A percentile compares a stretch with the other conserved stretches of the same genome.
Evolutionary conservation across 2,113 vertebrate species (phyloP).

Genomic region (Rousettus leschenaultii): DNA sequence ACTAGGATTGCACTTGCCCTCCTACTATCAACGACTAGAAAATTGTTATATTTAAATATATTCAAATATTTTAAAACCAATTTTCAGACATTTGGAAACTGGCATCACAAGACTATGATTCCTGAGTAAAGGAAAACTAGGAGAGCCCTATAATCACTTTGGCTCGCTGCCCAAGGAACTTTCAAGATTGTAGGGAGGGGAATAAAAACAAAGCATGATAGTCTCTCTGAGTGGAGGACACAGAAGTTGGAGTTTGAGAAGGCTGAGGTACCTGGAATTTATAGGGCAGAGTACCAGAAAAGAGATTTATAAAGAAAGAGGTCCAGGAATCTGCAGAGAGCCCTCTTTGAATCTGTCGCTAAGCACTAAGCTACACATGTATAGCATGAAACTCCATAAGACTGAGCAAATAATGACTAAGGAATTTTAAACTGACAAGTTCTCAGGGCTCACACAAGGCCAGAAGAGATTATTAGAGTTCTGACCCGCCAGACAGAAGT

Average conservation of each 20-base stretch:
- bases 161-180: not conserved
- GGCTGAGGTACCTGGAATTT: not conserved
- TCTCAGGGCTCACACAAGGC: not conserved
- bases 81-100: not conserved
- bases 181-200: not conserved
- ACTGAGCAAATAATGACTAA: not conserved
- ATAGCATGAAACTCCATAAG: not conserved
- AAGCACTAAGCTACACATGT: not conserved
- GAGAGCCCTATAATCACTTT: not conserved
- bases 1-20: not conserved
- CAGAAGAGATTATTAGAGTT: not conserved
- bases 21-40: not conserved
- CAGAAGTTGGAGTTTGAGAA: not conserved
- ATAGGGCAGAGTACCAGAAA: not conserved
- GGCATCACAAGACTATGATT: not conserved
- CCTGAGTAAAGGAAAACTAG: not conserved
- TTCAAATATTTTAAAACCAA: not conserved
- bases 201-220: not conserved
- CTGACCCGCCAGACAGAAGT: not conserved
- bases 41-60: not conserved
- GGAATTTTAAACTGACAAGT: not conserved
- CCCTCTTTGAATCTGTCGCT: not conserved
- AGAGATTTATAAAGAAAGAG: not conserved
- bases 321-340: not conserved
- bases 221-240: not conserved